phyloP scores from a whole-genome alignment of 2,888 invertebrate species.

The Geophilus truncorum region DNA sequence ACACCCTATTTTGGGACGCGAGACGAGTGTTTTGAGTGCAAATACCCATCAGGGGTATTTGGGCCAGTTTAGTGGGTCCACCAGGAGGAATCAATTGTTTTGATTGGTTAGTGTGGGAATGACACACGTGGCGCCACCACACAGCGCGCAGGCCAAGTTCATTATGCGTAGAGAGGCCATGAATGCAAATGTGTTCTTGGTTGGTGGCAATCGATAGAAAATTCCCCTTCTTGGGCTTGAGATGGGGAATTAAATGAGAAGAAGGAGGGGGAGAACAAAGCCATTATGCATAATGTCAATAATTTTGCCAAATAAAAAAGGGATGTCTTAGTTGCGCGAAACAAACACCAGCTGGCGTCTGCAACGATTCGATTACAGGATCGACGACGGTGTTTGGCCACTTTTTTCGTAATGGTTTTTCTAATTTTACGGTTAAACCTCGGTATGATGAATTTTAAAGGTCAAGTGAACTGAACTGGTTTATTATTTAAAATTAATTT shows the following conservation, averaged over 20 bases:
- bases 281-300: slow-evolving; percentile 5
- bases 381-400: not conserved
- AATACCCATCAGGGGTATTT: not conserved
- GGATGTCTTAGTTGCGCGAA: not conserved
- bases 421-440: not conserved
- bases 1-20: not conserved
- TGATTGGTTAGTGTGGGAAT: not conserved
- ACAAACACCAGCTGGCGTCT: slow-evolving; percentile 5
- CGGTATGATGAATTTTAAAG: too few species aligned
- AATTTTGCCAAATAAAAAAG: not conserved
- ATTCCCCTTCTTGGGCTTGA: not conserved
- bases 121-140: not conserved
- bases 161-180: not conserved
- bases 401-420: not conserved
- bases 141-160: not conserved
- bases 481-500: too few species aligned
- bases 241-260: not conserved
- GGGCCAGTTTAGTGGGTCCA: not conserved
- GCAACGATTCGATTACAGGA: not conserved
- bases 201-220: not conserved
- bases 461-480: too few species aligned
- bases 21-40: slow-evolving; percentile 10
- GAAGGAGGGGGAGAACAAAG: not conserved
- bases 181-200: slow-evolving; percentile 5
- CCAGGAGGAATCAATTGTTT: slow-evolving; percentile 10